phyloP scores from a whole-genome alignment of 2,113 vertebrate species.

The Catharus bicknelli region DNA sequence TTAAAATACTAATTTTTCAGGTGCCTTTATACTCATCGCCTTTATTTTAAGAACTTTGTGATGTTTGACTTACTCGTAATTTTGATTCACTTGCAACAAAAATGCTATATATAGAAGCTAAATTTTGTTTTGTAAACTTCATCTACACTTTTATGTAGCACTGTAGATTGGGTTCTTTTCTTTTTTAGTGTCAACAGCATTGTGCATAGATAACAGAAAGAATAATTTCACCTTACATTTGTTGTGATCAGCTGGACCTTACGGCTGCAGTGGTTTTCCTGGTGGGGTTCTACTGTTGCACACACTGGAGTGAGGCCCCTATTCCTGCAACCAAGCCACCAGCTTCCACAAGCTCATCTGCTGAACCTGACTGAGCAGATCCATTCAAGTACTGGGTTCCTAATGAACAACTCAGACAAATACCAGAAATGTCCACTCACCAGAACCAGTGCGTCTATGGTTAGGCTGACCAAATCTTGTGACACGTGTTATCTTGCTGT shows the following conservation, averaged over 20 bases:
- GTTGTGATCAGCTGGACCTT: background rate
- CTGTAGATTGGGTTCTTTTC: background rate
- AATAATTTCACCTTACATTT: background rate
- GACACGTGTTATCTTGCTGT: background rate
- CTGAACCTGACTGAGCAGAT: background rate
- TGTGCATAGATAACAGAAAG: background rate
- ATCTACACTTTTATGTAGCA: background rate
- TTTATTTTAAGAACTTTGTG: background rate
- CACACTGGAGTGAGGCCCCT: accelerated
- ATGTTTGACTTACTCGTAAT: background rate
- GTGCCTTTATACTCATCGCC: background rate
- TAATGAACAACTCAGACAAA: background rate
- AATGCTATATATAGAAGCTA: background rate
- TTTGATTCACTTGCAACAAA: background rate
- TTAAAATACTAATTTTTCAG: background rate
- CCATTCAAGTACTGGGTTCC: background rate
- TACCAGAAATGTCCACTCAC: background rate
- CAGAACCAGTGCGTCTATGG: background rate
- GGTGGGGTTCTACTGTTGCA: background rate
- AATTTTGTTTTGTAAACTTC: background rate
- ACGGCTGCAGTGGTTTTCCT: background rate
- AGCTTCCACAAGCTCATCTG: background rate
- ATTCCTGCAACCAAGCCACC: background rate
- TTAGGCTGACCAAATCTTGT: background rate
- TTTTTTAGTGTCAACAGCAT: background rate